phyloP scores from a whole-genome alignment of 2,113 vertebrate species.

The Semicossyphus pulcher region DNA sequence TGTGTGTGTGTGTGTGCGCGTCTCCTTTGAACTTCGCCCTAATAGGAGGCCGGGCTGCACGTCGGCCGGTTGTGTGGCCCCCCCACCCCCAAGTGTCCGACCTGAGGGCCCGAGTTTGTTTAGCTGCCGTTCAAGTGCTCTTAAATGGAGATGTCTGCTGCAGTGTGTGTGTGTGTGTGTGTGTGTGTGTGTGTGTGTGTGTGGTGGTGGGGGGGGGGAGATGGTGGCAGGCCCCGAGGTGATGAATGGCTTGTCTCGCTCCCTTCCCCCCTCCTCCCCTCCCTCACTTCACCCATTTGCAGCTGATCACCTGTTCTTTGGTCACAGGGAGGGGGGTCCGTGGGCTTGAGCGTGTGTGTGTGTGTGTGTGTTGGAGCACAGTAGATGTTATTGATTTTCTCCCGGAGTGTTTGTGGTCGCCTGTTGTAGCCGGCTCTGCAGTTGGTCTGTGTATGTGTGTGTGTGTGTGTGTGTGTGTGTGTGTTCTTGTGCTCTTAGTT shows the following conservation, averaged over 20 bases:
- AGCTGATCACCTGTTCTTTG: slow-evolving; percentile 74
- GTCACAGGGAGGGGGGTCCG: slow-evolving; percentile 66
- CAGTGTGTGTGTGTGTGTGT: slow-evolving; percentile 24
- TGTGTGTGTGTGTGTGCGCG: slow-evolving; percentile 25
- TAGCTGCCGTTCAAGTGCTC: slow-evolving; percentile 66
- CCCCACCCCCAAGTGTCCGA: slow-evolving; percentile 39
- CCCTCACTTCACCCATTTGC: slow-evolving; percentile 53
- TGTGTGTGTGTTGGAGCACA: slow-evolving; percentile 23
- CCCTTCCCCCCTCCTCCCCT: slow-evolving; percentile 9
- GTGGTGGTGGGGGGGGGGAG: not conserved
- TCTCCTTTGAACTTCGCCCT: slow-evolving; percentile 58
- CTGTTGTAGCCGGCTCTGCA: not conserved
- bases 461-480: slow-evolving; percentile 36
- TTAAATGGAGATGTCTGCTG: slow-evolving; percentile 60
- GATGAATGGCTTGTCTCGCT: slow-evolving; percentile 58
- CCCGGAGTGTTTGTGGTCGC: not conserved
- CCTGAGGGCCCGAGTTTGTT: slow-evolving; percentile 66
- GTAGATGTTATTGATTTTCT: slow-evolving; percentile 61
- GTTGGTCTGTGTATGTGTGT: slow-evolving; percentile 27
- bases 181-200: slow-evolving; percentile 36
- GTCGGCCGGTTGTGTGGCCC: slow-evolving; percentile 35
- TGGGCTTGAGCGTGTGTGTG: slow-evolving; percentile 15
- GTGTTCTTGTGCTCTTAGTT: not conserved
- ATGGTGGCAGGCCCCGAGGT: slow-evolving; percentile 21
- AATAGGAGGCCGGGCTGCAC: slow-evolving; percentile 28